Conservation (phyloP, 2,888 invertebrate genomes). For the Chamaedrilus cognettii region DNA sequence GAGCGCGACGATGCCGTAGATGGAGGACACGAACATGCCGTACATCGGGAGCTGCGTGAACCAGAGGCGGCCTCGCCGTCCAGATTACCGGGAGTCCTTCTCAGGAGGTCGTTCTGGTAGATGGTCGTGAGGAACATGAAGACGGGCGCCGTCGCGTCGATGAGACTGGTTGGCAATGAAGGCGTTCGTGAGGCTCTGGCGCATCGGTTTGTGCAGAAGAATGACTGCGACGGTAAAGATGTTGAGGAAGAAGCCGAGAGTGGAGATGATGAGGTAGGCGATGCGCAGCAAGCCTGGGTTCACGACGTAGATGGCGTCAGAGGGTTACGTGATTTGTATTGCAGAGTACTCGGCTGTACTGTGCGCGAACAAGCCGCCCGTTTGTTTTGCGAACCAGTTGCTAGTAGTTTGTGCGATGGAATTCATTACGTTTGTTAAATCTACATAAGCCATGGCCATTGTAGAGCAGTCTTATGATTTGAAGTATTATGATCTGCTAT, state of each 20-base stretch:
- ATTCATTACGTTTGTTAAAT: no score
- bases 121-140: slow-evolving; percentile 23
- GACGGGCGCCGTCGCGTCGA: slow-evolving; percentile 30
- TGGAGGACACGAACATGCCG: slow-evolving; percentile 25
- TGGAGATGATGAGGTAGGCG: slow-evolving; percentile 19
- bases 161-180: slow-evolving; percentile 31
- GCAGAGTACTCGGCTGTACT: no score
- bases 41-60: slow-evolving; percentile 18
- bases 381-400: no score
- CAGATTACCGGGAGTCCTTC: background rate
- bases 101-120: slow-evolving; percentile 7
- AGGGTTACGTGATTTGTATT: no score
- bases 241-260: slow-evolving; percentile 28
- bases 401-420: no score
- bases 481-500: no score
- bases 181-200: slow-evolving; percentile 23
- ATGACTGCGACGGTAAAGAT: slow-evolving; percentile 28
- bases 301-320: background rate
- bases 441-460: no score
- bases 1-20: slow-evolving; percentile 27
- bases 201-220: slow-evolving; percentile 14
- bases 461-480: no score
- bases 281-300: background rate
- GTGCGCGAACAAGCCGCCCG: no score
- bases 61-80: slow-evolving; percentile 27